A percentile compares a stretch with the other conserved stretches of the same genome.
phyloP scores from a whole-genome alignment of 2,113 vertebrate species.

The Malurus cyaneus region DNA sequence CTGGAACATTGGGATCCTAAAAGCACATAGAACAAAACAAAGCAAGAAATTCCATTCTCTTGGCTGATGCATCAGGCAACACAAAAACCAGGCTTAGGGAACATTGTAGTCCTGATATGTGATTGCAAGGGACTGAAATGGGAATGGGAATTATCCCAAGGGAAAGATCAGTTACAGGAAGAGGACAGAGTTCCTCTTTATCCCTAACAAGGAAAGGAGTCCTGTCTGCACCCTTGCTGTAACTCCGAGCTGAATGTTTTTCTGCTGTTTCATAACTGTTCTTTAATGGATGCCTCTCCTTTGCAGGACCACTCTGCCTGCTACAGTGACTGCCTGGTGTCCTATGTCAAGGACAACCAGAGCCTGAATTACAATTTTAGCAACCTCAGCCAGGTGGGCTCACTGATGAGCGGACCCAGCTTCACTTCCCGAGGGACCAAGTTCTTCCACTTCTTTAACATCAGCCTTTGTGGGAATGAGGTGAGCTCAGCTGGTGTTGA shows the following conservation, averaged over 20 bases:
- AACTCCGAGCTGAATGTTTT: background rate
- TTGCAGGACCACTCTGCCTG: slow-evolving; percentile 89
- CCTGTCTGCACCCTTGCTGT: background rate
- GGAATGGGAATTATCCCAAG: background rate
- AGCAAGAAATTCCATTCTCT: background rate
- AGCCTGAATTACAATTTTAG: slow-evolving; percentile 88
- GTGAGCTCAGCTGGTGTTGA: slow-evolving; percentile 69
- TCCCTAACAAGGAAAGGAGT: background rate
- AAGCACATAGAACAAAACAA: background rate
- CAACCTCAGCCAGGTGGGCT: slow-evolving; percentile 81
- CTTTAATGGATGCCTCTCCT: background rate
- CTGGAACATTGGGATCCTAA: background rate
- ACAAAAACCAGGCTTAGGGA: background rate
- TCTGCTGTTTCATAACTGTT: background rate
- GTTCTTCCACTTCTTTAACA: slow-evolving; percentile 95
- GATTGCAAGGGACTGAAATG: background rate
- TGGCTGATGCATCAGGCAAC: background rate
- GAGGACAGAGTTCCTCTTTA: background rate
- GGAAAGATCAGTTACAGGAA: background rate
- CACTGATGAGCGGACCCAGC: slow-evolving; percentile 91
- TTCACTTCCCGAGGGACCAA: slow-evolving; percentile 97
- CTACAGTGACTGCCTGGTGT: slow-evolving; percentile 90
- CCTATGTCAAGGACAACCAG: slow-evolving; percentile 79
- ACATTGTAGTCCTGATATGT: background rate
- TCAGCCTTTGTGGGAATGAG: slow-evolving; percentile 93